Percentiles rank a stretch among this genome's conserved stretches.
Conservation (phyloP, 1,140 invertebrate species). For the Aradophagus sp. region DNA sequence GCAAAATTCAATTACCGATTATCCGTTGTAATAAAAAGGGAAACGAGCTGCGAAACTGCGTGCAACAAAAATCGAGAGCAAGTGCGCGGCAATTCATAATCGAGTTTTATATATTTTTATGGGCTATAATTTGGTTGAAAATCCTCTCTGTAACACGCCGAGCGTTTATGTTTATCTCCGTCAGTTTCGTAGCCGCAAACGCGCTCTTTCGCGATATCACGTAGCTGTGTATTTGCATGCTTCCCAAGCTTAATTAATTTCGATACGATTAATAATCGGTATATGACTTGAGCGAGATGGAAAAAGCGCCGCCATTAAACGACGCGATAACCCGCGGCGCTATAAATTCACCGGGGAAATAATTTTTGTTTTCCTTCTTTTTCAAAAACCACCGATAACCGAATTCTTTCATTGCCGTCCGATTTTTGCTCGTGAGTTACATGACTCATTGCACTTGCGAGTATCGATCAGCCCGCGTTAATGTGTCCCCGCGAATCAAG, state of each 20-base stretch:
- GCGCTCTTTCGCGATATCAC: constrained; percentile 62
- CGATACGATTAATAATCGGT: constrained; percentile 65
- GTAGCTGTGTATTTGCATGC: constrained; percentile 72
- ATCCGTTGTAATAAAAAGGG: constrained; percentile 27
- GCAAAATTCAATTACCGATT: constrained; percentile 42
- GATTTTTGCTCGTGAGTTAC: constrained; percentile 22
- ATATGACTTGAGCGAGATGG: constrained; percentile 50
- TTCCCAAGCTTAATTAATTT: constrained; percentile 74
- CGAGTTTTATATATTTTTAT: constrained; percentile 73
- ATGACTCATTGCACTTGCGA: constrained; percentile 13
- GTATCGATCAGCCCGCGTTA: constrained; percentile 23
- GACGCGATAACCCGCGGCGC: constrained; percentile 51
- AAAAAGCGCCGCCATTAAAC: constrained; percentile 55
- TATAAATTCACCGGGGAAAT: constrained; percentile 49
- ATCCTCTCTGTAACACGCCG: constrained; percentile 41
- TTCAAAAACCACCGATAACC: constrained; percentile 61
- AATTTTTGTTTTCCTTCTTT: too few species aligned
- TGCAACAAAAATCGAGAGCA: constrained; percentile 19
- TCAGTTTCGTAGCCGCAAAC: constrained; percentile 32
- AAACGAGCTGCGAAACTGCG: constrained; percentile 34
- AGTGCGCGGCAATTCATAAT: constrained; percentile 68
- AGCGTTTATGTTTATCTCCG: constrained; percentile 43
- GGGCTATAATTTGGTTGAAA: constrained; percentile 64
- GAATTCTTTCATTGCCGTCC: constrained; percentile 14
- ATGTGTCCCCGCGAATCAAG: constrained; percentile 17